Base-by-base conservation (phyloP, 2,888 invertebrate species). In the Drosophila tanythrix region DNA sequence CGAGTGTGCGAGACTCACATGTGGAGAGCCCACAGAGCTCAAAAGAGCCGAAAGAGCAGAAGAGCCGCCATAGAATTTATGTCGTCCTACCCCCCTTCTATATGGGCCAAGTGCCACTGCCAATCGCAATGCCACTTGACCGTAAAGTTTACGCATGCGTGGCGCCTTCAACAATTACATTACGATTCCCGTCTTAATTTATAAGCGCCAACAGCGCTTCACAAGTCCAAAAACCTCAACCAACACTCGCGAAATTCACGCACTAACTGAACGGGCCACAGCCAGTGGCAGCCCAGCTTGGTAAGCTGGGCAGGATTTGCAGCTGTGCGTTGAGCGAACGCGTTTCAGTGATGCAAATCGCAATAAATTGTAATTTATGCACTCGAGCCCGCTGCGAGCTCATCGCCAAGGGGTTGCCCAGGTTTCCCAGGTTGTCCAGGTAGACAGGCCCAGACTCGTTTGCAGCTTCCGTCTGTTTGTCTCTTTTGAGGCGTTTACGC, bases 341-440 rank as follows among this genome's bases (percentile, higher is more conserved):
- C 64, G 78, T 60, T 66, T 71, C 78, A 77, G 73, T 77, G 86
- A 91, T 88, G 91, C 90, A 89, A 92, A 91, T 91, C 84, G 88
- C 74, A 79, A 91, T 90, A 92, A 92, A 90, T 89, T 91, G 82
- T 83, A 91, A 91, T 92, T 92, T 91, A 92, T 91, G 81, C 92
- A 74, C 57, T 76, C 57, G 52, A 68, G 53, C 66, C 82, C 79
- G 82, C 83, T 80, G 81, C 61, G 71, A 70, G 61, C 73, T 55
- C 66, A 74, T 50, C 75, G 62, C 63, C 51, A 72, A 65, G 58
- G 75, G 70, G 74, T 68, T 70, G 68, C 40, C 50, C 3, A 51
- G 71, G 71, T 59, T 25, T 21, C 7, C 46, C 46, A 38, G 38
- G 69, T 21, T 18, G 6, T 2, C 38, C 38, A 38, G 18, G 38